Evolutionary conservation across 1,140 invertebrate genomes (phyloP), one percentile per base, ranked within the genome.

Genomic region (Vollenhovia emeryi): DNA sequence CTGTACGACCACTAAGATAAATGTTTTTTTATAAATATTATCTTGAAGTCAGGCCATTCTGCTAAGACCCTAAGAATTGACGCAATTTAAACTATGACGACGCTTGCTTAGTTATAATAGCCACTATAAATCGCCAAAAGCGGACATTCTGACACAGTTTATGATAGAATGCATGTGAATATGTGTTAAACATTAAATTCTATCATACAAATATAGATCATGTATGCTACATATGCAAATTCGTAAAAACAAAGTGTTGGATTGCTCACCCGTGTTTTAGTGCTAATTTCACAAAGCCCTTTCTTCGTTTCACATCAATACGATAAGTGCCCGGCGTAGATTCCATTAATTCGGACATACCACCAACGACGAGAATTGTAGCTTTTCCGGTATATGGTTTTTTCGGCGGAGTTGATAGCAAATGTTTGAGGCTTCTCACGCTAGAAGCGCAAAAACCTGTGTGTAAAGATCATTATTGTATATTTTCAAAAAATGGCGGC

Each of bases 261-360:
- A 3, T 30, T 3, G 69, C 95, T 95, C 92, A 98, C 97, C 98
- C 98, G 84, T 97, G 96, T 91, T 96, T 96, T 71, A 98, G 94
- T 5, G 98, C 98, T 45, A 98, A 91, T 87, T 96, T 97, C 4
- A 98, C 95, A 91, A 99, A 99, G 60, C 98, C 98, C 93, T 97
- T 98, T 84, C 97, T 95, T 68, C 96, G 96, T 86, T 96, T 97
- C 2, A 98, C 90, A 55, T 97, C 95, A 11, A 98, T 94, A 85
- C 96, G 96, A 86, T 98, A 97, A 57, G 96, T 95, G 1, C 97
- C 97, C 2, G 97, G 97, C 90, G 96, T 96, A 59, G 96, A 96
- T 75, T 97, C 96, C 33, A 97, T 95, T 0, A 97, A 96, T 94
- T 99, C 98, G 11, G 97, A 96, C 0, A 98, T 97, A 2, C 98